Percentiles rank a stretch among this genome's conserved stretches.
Evolutionary conservation across 2,797 vertebrate genomes (phyloP).

Genomic region (Corythornis leucogaster): DNA sequence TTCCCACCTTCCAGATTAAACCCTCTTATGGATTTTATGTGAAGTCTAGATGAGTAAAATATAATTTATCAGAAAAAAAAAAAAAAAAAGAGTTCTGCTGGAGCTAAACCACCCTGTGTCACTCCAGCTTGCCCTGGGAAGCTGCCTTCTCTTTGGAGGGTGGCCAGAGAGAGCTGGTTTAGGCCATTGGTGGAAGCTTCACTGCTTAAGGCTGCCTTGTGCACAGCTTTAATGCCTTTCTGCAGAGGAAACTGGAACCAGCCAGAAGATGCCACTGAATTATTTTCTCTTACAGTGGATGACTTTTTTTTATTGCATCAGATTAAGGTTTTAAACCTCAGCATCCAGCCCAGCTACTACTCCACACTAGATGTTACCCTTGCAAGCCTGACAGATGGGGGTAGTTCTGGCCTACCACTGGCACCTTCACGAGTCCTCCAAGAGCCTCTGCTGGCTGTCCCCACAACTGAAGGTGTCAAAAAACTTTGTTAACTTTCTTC

Average conservation of each 20-base stretch:
- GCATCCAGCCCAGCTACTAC: not conserved
- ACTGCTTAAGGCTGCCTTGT: not conserved
- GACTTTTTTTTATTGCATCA: not conserved
- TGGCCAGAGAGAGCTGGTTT: not conserved
- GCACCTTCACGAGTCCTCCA: not conserved
- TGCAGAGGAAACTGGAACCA: not conserved
- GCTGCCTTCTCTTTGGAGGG: not conserved
- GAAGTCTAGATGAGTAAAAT: not conserved
- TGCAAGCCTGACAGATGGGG: not conserved
- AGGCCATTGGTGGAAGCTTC: not conserved
- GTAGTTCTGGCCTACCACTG: not conserved
- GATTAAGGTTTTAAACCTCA: not conserved
- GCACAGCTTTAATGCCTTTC: not conserved
- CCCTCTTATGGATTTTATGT: not conserved
- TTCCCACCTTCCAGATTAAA: not conserved
- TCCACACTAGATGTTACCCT: not conserved
- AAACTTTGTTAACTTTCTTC: not conserved
- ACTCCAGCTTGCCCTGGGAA: not conserved
- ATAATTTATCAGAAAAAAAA: not conserved
- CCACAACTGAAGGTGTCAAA: not conserved
- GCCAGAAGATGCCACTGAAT: not conserved
- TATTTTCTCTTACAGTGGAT: not conserved
- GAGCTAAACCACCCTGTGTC: not conserved
- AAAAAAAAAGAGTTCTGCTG: not conserved
- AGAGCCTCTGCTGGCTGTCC: not conserved